phyloP scores from a whole-genome alignment of 2,797 vertebrate species.

The Cyprinodon diabolis region DNA sequence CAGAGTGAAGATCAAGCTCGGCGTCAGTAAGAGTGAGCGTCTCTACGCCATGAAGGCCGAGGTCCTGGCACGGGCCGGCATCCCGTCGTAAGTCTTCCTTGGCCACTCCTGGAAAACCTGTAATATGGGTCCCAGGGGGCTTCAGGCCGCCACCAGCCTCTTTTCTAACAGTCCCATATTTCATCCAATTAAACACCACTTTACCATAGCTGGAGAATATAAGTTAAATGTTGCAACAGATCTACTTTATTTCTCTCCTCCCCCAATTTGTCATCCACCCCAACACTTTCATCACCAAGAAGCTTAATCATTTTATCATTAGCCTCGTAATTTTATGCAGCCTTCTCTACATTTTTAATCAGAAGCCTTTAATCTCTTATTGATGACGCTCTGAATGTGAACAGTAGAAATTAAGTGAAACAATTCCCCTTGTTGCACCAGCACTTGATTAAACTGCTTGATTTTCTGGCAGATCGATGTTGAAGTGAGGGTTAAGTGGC shows the following conservation, averaged over 20 bases:
- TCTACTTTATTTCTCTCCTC: conserved; percentile 8
- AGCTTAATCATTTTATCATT: conserved; percentile 75
- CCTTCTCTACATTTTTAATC: conserved; percentile 68
- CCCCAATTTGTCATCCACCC: conserved; percentile 51
- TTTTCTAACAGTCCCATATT: conserved; percentile 37
- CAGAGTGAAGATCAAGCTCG: conserved; percentile 98
- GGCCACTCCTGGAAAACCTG: neutral
- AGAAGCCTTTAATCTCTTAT: conserved; percentile 69
- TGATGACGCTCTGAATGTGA: conserved; percentile 69
- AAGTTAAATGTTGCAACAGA: conserved; percentile 60
- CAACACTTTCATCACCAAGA: conserved; percentile 62
- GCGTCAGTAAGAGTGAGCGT: conserved; percentile 97
- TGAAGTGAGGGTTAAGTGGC: conserved; percentile 30
- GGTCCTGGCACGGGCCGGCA: conserved; percentile 94
- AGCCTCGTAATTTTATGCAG: conserved; percentile 68
- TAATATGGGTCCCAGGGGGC: conserved; percentile 40
- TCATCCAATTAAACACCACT: conserved; percentile 48
- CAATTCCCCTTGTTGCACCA: conserved; percentile 48
- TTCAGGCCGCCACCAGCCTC: conserved; percentile 26
- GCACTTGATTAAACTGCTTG: conserved; percentile 58
- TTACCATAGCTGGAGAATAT: conserved; percentile 54
- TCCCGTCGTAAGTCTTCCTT: conserved; percentile 89
- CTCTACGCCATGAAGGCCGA: conserved; percentile 99
- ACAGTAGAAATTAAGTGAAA: conserved; percentile 67
- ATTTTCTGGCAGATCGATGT: conserved; percentile 54